phyloP scores from a whole-genome alignment of 2,888 invertebrate species.

The Auanema sp. region DNA sequence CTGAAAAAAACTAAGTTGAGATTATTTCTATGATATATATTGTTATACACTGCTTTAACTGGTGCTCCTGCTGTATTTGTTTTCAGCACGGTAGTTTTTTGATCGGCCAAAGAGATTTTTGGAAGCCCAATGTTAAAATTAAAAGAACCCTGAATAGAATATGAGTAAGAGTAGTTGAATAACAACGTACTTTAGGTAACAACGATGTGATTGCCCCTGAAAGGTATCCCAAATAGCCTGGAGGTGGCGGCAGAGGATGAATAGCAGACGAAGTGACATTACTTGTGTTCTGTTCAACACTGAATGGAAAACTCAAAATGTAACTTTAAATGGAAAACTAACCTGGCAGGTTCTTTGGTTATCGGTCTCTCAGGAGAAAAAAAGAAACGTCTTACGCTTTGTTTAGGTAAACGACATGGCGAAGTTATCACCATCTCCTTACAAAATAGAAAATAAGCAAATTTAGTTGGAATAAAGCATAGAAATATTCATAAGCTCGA shows the following conservation, averaged over 20 bases:
- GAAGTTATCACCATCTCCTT: too few species aligned
- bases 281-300: neutral
- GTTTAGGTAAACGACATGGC: too few species aligned
- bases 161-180: neutral
- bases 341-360: conserved; percentile 16
- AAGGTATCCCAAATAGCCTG: conserved; percentile 8
- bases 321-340: neutral
- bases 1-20: too few species aligned
- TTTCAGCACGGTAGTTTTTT: neutral
- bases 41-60: conserved; percentile 8
- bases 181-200: conserved; percentile 4
- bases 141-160: conserved; percentile 2
- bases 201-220: conserved; percentile 6
- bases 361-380: conserved; percentile 13
- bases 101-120: neutral
- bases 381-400: conserved; percentile 1
- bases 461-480: too few species aligned
- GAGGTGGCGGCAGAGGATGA: conserved; percentile 3
- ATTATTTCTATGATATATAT: too few species aligned
- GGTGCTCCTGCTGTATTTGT: neutral
- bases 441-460: too few species aligned
- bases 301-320: neutral
- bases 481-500: too few species aligned
- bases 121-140: too few species aligned
- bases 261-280: neutral